A percentile compares a stretch with the other conserved stretches of the same genome.
These are phyloP conservation scores for Neodiprion pinetum DNA, from an alignment of 1,140 invertebrate genomes.

Conservation along the genomic window DNA sequence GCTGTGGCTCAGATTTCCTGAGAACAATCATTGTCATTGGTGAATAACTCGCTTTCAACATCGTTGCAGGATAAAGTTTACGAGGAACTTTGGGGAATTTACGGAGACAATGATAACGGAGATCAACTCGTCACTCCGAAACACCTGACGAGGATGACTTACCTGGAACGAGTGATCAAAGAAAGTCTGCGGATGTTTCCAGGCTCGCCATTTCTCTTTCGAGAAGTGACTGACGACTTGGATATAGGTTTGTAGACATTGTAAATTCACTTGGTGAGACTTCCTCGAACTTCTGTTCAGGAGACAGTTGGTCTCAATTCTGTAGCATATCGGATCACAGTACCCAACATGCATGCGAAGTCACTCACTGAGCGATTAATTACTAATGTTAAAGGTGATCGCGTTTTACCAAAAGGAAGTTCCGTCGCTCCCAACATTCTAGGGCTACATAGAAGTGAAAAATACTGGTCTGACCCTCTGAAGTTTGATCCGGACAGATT, in stretches of 20 bases:
- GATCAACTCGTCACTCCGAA: constrained; percentile 51
- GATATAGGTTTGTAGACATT: constrained; percentile 28
- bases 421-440: constrained; percentile 30
- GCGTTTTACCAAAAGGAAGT: constrained; percentile 33
- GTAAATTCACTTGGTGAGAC: neutral
- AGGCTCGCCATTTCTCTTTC: constrained; percentile 65
- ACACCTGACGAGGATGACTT: constrained; percentile 66
- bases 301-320: neutral
- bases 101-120: constrained; percentile 46
- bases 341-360: neutral
- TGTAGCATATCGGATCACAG: neutral
- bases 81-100: constrained; percentile 65
- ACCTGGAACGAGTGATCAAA: constrained; percentile 70
- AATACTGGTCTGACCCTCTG: constrained; percentile 67
- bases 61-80: constrained; percentile 64
- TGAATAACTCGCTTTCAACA: neutral
- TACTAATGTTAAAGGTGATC: constrained; percentile 20
- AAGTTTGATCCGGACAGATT: constrained; percentile 72
- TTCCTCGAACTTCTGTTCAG: too few relatives aligned
- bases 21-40: neutral
- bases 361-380: too few relatives aligned
- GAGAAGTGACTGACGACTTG: constrained; percentile 56
- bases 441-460: constrained; percentile 63
- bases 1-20: neutral
- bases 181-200: constrained; percentile 71